Percentiles rank a stretch among this genome's conserved stretches.
Evolutionary conservation across 2,113 vertebrate genomes (phyloP).

Genomic region (Zootoca vivipara): DNA sequence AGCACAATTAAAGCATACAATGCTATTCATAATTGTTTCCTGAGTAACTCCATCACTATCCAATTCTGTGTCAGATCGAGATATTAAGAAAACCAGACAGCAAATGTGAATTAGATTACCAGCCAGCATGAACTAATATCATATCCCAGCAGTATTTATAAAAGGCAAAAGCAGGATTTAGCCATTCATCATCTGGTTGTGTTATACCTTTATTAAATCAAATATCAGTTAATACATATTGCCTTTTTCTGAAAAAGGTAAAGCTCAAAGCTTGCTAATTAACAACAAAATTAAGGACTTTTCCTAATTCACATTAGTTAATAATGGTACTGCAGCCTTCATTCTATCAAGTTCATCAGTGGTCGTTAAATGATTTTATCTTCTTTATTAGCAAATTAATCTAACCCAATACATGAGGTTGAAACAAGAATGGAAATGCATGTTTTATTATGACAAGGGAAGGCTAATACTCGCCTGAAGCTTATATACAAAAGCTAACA

Average conservation of each 20-base stretch:
- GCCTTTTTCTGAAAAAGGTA: background rate
- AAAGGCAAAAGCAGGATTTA: conserved; percentile 4
- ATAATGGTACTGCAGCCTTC: conserved; percentile 9
- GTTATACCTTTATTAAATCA: conserved; percentile 11
- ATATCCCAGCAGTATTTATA: background rate
- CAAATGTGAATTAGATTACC: background rate
- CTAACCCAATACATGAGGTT: background rate
- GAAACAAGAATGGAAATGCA: background rate
- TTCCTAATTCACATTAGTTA: conserved; percentile 12
- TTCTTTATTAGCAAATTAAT: conserved; percentile 24
- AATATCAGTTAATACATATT: background rate
- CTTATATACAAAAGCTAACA: background rate
- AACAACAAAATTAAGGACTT: background rate
- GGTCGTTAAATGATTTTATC: conserved; percentile 7
- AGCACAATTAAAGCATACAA: background rate
- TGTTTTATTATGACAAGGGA: background rate
- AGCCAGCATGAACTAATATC: background rate
- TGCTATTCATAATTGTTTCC: background rate
- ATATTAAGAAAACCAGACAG: background rate
- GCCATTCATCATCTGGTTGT: background rate
- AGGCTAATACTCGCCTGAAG: background rate
- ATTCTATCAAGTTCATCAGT: background rate
- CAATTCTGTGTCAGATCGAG: background rate
- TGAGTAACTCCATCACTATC: background rate
- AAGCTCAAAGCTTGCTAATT: conserved; percentile 7